Evolutionary conservation across 2,888 invertebrate genomes (phyloP), one percentile per base, ranked within the genome.

Genomic region (Conops quadrifasciatus): DNA sequence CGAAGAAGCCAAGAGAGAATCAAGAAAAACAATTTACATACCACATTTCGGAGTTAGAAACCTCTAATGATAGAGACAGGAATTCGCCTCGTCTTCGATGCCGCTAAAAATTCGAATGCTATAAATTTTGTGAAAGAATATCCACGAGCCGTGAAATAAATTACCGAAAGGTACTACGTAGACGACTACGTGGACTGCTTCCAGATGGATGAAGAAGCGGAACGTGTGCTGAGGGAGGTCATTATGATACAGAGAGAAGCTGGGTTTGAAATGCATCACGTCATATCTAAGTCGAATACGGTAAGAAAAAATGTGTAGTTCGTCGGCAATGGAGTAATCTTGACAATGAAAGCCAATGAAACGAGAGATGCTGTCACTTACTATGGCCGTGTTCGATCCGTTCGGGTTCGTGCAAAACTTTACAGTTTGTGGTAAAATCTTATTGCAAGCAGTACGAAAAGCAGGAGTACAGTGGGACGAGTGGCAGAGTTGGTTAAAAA

Each of bases 131-230:
- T 26, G 0, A 21, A 30, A 2, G n/a, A 67, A 60, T 67, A 47
- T 1, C 67, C 70, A 16, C 60, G 68, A 47, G 75, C 71, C 0
- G 64, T 71, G 1, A 13, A 65, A n/a, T 72, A n/a, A 2, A 72
- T 72, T 21, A 13, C 60, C 0, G 67, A 71, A n/a, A 51, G 65
- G 2, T 68, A 72, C 49, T 72, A 74, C 63, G 73, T 73, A 5
- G 72, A 72, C 21, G 71, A 72, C n/a, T 75, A 71, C 24, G 72
- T 72, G 2, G 71, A 71, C 36, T 70, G 73, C 49, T 68, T 72
- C 47, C 63, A 75, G 24, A 43, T 64, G 4, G 72, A 71, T 5
- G 59, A 62, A 1, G 71, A 75, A 64, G 73, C 73, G 0, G 30
- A 66, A 7, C 7, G 16, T 4, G 68, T 73, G 9, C 47, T 71